Conservation (phyloP, 2,113 vertebrate genomes). For the Monarcha castaneiventris region DNA sequence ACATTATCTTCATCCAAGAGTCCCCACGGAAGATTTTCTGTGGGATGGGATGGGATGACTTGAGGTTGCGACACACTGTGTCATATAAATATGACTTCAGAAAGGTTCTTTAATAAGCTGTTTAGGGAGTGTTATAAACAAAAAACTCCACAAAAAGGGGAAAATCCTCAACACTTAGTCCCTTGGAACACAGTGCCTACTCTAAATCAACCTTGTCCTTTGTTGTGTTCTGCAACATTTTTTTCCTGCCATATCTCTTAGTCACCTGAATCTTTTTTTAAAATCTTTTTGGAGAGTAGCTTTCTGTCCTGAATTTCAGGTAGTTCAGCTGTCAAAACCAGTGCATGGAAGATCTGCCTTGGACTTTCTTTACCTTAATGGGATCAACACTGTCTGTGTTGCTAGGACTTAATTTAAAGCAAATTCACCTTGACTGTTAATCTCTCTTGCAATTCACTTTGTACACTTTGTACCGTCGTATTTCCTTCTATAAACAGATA, state of each 20-base stretch:
- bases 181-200: background rate
- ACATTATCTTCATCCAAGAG: background rate
- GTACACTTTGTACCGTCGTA: background rate
- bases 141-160: background rate
- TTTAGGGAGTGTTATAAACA: background rate
- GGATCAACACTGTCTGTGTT: background rate
- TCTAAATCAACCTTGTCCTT: background rate
- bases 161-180: background rate
- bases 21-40: background rate
- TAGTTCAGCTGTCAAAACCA: background rate
- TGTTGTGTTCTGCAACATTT: background rate
- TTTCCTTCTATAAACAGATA: slow-evolving; percentile 57
- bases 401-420: slow-evolving; percentile 20
- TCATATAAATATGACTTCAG: background rate
- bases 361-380: background rate
- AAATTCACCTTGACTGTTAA: slow-evolving; percentile 3
- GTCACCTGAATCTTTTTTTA: background rate
- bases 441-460: background rate
- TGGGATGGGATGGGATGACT: background rate
- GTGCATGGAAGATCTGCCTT: background rate
- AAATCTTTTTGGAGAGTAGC: background rate
- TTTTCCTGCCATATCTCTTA: background rate
- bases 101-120: background rate
- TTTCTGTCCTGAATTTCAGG: background rate
- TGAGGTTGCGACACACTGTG: background rate